phyloP scores from a whole-genome alignment of 2,888 invertebrate genomes.

The Diaphora mendica region DNA sequence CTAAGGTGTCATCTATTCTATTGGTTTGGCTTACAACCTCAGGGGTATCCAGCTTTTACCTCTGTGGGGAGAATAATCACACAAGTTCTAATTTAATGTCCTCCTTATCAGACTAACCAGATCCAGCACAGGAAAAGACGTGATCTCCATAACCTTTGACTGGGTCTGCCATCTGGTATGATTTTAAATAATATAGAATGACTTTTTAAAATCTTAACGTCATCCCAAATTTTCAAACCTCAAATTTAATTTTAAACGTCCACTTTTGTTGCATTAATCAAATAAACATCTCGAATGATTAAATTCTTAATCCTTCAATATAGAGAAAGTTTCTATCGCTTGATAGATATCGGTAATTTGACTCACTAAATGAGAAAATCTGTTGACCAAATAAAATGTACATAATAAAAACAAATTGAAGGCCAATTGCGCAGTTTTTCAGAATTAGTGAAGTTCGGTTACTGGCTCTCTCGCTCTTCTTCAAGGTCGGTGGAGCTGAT shows the following conservation, averaged over 20 bases:
- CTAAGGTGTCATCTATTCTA: too few species aligned
- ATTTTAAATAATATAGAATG: too few species aligned
- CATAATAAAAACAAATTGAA: neutral
- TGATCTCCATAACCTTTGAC: neutral
- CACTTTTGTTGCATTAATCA: neutral
- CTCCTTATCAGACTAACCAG: neutral
- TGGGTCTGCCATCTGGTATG: neutral
- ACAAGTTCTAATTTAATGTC: neutral
- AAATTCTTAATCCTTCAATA: neutral
- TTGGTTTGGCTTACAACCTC: too few species aligned
- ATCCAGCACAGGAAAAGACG: neutral
- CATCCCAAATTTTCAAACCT: too few species aligned
- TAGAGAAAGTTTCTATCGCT: neutral
- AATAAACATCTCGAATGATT: neutral
- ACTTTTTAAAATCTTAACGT: too few species aligned
- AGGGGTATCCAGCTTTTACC: too few species aligned
- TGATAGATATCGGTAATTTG: neutral
- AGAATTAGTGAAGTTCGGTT: neutral
- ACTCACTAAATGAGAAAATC: neutral
- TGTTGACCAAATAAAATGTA: neutral
- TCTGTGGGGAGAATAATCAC: too few species aligned
- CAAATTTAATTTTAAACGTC: neutral
- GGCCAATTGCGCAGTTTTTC: neutral
- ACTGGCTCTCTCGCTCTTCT: neutral
- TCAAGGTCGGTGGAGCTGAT: neutral